Base-by-base conservation (phyloP, 2,797 vertebrate genomes). In the Neoniphon sammara region DNA sequence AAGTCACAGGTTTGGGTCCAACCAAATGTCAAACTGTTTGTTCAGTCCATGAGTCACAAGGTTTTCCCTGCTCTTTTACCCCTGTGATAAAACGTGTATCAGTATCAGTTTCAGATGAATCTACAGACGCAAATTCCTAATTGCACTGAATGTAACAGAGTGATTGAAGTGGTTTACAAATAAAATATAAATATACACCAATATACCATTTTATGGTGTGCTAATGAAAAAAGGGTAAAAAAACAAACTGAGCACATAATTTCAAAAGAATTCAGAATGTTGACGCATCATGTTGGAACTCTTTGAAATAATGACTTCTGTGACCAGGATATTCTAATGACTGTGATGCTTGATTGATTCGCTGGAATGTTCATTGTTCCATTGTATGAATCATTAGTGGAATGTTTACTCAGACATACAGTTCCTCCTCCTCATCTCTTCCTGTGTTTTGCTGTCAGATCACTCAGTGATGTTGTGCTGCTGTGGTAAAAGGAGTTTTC, bases 361-460 rank as follows among this genome's bases (percentile, higher is more conserved):
- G 61, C 0, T 46, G 78, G 78, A 86, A 87, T 80, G 72, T 73
- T 69, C 55, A 80, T 15, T 64, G 36, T 44, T 59, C 72, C 49
- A 39, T 61, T 82, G 50, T 1, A 1, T 67, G 54, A 85, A 66
- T 89, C 83, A 75, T 72, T 3, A 62, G 1, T 49, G 17, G 2
- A 25, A 65, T 90, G 89, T 88, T 84, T 72, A 69, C 77, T 84
- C 80, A 82, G 81, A 91, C 74, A 47, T 49, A 53, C 15, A 47
- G 74, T 88, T 83, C 69, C 74, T 86, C 77, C 49, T 87, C 77
- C 46, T 61, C 76, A 70, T 75, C 73, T 56, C 62, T 87, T 87
- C 91, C 88, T 88, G 70, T 18, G 7, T 21, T 68, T 66, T 30
- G 23, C 73, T 21, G 7, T n/a, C 14, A 21, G 63, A 70, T 66